A percentile compares a stretch with the other conserved stretches of the same genome.
Evolutionary conservation across 1,140 invertebrate genomes (phyloP).

Genomic region (Pentalonia nigronervosa): DNA sequence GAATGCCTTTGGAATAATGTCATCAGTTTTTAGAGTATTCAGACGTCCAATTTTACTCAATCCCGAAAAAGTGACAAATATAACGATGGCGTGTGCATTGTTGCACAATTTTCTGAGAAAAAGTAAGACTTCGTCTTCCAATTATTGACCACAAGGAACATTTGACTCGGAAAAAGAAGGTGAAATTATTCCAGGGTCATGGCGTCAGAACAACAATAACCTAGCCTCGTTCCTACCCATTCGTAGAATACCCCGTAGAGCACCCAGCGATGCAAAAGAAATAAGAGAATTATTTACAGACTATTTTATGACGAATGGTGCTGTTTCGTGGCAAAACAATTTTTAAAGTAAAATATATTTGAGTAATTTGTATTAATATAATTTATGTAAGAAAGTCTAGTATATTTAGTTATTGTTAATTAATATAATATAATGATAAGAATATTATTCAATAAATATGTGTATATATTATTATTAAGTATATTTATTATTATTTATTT

Average conservation of each 20-base stretch:
- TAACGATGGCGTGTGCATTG: no score
- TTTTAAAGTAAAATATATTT: background rate
- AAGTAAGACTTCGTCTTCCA: no score
- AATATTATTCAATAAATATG: no score
- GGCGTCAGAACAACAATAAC: slow-evolving; percentile 24
- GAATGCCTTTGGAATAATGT: slow-evolving; percentile 68
- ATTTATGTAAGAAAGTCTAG: no score
- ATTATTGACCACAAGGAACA: slow-evolving; percentile 42
- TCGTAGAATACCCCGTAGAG: background rate
- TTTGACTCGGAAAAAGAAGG: slow-evolving; percentile 60
- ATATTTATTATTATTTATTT: no score
- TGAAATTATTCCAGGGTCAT: slow-evolving; percentile 10
- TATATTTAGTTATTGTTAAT: no score
- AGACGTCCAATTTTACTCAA: slow-evolving; percentile 63
- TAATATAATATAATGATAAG: no score
- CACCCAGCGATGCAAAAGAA: background rate
- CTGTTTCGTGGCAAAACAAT: slow-evolving; percentile 30
- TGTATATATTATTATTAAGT: no score
- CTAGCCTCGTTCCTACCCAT: slow-evolving; percentile 13
- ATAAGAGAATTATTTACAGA: slow-evolving; percentile 39
- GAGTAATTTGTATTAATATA: no score
- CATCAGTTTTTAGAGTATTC: slow-evolving; percentile 65
- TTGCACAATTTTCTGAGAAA: no score
- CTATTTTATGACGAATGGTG: slow-evolving; percentile 46
- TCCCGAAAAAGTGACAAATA: slow-evolving; percentile 60